A percentile compares a stretch with the other conserved stretches of the same genome.
These are phyloP conservation scores for Gonocerus acuteangulatus DNA, from an alignment of 2,888 invertebrate genomes.

Conservation along the genomic window DNA sequence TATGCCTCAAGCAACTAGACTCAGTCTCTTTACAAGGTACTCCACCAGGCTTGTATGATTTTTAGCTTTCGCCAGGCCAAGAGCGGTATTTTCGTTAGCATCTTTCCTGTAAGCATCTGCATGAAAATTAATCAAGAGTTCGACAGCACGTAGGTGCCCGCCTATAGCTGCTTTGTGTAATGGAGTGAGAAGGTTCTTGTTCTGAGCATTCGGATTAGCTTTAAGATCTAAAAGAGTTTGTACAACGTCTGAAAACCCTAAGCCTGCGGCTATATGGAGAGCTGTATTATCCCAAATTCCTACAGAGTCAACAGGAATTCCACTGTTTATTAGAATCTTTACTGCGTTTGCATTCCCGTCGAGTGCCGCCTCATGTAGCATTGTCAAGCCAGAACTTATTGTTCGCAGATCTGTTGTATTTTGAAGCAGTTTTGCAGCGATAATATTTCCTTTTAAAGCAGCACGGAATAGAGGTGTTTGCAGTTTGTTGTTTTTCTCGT, in stretches of 20 bases:
- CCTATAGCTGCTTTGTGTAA: conserved; percentile 7
- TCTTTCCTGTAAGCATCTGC: neutral
- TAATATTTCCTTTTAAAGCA: neutral
- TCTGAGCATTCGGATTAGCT: neutral
- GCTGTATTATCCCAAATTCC: conserved; percentile 9
- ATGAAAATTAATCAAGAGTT: neutral
- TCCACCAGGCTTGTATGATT: neutral
- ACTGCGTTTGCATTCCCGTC: conserved; percentile 4
- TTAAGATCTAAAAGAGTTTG: neutral
- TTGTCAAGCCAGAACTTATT: neutral
- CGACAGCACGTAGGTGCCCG: neutral
- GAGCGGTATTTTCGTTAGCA: neutral
- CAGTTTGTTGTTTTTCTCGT: neutral
- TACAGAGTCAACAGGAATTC: neutral
- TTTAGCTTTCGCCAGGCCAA: neutral
- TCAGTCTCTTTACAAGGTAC: too few species aligned
- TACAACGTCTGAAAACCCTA: neutral
- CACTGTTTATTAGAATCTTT: neutral
- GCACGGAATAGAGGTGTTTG: conserved; percentile 7
- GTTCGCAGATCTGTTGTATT: neutral
- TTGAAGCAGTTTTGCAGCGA: neutral
- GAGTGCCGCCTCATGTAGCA: conserved; percentile 7
- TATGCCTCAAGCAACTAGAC: too few species aligned
- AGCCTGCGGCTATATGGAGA: conserved; percentile 3
- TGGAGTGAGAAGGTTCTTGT: neutral